Evolutionary conservation across 1,140 invertebrate species (phyloP).

Genomic region (Drosophila dunni): DNA sequence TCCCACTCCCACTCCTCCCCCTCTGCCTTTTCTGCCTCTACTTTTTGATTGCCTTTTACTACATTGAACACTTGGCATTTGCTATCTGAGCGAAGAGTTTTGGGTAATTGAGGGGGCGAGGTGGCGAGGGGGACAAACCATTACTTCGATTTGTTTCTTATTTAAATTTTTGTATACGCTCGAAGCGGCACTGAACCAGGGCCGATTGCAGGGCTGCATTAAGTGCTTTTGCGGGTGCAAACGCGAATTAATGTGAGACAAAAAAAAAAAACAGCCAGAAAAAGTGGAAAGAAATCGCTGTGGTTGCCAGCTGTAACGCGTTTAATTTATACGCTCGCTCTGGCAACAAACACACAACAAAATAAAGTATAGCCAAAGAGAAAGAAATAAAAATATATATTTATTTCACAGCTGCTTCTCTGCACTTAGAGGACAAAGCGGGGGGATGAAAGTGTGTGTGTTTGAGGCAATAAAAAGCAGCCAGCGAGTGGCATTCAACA

Average conservation of each 20-base stretch:
- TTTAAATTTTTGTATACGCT: conserved; percentile 77
- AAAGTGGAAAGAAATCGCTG: conserved; percentile 58
- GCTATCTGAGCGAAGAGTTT: conserved; percentile 43
- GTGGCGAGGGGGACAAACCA: conserved; percentile 21
- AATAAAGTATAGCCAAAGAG: conserved; percentile 52
- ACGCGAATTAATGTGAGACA: conserved; percentile 72
- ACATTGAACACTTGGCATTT: conserved; percentile 77
- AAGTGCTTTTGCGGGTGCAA: conserved; percentile 78
- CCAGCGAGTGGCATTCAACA: conserved; percentile 80
- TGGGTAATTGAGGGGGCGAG: background rate
- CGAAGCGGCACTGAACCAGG: conserved; percentile 32
- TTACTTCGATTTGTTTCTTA: conserved; percentile 82
- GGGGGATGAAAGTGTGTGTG: conserved; percentile 28
- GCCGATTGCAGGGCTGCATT: conserved; percentile 50
- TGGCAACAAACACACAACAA: conserved; percentile 56
- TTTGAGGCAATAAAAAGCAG: conserved; percentile 76
- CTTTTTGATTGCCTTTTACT: conserved; percentile 58
- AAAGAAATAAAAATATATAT: conserved; percentile 79
- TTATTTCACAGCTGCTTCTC: conserved; percentile 78
- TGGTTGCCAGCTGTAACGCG: conserved; percentile 80
- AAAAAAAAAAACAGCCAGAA: conserved; percentile 11
- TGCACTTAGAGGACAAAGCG: conserved; percentile 64
- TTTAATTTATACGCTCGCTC: conserved; percentile 76
- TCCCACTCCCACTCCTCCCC: background rate
- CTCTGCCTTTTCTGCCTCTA: conserved; percentile 15